Base-by-base conservation (phyloP, 2,888 invertebrate species). In the Drosophila conformis region DNA sequence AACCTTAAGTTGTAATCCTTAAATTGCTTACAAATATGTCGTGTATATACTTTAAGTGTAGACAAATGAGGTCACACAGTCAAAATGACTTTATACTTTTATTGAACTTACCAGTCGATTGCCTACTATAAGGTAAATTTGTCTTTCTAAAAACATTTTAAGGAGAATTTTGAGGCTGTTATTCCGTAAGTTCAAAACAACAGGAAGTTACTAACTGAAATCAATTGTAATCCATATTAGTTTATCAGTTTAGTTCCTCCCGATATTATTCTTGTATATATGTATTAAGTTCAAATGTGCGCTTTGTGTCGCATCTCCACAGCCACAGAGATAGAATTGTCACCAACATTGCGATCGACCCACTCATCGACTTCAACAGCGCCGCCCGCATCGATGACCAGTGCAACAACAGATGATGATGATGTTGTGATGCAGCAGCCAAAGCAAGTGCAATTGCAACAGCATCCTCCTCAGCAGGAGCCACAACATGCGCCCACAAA, bases 301-400 rank as follows among this genome's bases (percentile, higher is more conserved):
- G 11, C 31, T 27, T 53, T 38, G 33, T 54, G 72, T 64, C 68
- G 76, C 77, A 54, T 68, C 61, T 73, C 57, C 78, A 74, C 78
- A 74, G 63, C 62, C 56, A 54, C 53, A 65, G 58, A 64, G 40
- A 35, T 73, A 65, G 53, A 57, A 1, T 38, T 57, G n/a, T 60
- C 70, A 36, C 38, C 63, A 36, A 42, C 59, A 11, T 33, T 67
- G 42, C 74, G 72, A 42, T 78, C 82, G 27, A 77, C 78, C 46
- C 85, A 83, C 54, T 86, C 85, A 15, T 85, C 86, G n/a, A 86
- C 86, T 35, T 88, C 90, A 7, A 90, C 91, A 57, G 87, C 81
- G 21, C 77, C 89, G 51, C 88, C 86, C 11, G 86, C 83, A 25
- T 86, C 86, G 36, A 83, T 86, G 88, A 87, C 80, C 63, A 87